A percentile compares a stretch with the other conserved stretches of the same genome.
phyloP scores from a whole-genome alignment of 2,888 invertebrate genomes.

The Euclidia mi region DNA sequence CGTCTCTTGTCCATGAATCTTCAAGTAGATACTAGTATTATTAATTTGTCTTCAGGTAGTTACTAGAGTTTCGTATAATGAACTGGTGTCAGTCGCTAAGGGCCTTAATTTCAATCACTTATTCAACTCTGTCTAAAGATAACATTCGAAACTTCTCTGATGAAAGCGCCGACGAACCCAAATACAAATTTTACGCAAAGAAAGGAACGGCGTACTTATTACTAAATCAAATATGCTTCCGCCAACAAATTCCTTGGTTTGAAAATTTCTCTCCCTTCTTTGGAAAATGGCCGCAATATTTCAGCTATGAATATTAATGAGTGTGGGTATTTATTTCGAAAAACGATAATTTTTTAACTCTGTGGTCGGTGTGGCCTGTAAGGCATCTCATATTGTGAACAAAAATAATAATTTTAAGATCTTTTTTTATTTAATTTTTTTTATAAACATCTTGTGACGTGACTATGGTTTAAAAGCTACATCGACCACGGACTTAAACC shows the following conservation, averaged over 20 bases:
- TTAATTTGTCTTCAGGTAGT: background rate
- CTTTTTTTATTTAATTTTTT: no score
- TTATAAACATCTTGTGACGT: no score
- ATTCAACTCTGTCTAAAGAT: slow-evolving; percentile 3
- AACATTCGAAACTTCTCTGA: background rate
- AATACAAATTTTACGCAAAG: background rate
- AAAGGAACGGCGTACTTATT: slow-evolving; percentile 11
- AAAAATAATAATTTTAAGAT: no score
- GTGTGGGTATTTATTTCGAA: slow-evolving; percentile 21
- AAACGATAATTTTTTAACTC: slow-evolving; percentile 13
- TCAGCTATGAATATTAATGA: slow-evolving; percentile 24
- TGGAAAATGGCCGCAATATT: slow-evolving; percentile 27
- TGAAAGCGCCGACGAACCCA: background rate
- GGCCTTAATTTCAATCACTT: background rate
- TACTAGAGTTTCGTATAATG: background rate
- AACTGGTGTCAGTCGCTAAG: background rate
- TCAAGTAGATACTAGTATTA: background rate
- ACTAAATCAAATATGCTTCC: slow-evolving; percentile 15
- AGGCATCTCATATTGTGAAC: no score
- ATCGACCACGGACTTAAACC: no score
- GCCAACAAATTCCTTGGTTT: slow-evolving; percentile 18
- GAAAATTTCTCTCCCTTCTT: slow-evolving; percentile 9
- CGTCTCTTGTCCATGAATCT: no score
- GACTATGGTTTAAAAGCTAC: no score
- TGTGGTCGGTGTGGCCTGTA: slow-evolving; percentile 2